Base-by-base conservation (phyloP, 1,140 invertebrate genomes). In the Drosophila pachea region DNA sequence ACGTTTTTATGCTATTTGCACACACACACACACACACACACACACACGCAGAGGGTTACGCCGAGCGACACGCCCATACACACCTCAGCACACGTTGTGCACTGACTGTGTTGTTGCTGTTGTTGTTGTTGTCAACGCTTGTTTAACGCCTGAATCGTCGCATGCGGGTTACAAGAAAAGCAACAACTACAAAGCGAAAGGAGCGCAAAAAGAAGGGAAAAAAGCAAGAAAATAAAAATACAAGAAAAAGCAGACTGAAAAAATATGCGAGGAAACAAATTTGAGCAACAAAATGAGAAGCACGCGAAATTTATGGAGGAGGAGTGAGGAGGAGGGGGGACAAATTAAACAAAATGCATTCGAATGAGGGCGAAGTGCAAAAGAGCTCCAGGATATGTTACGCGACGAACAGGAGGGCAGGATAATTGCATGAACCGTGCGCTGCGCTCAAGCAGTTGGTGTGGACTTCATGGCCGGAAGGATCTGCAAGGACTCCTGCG, bases 1-100 rank as follows among this genome's bases (percentile, higher is more conserved):
- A 33, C 61, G 78, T 81, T 79, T 75, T 60, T 78, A 76, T 64
- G 65, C 73, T 58, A 81, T 63, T 67, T 63, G 63, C 68, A 50
- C 62, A 78, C 62, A 54, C 65, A 63, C 42, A 29, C 43, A 55
- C 16, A 61, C 61, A 45, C 67, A 50, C 53, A 58, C 45, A 45
- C 35, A 49, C 32, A 45, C n/a, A 49, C 22, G 49, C 43, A 67
- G n/a, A n/a, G n/a, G n/a, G n/a, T n/a, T n/a, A n/a, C n/a, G n/a
- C n/a, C n/a, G n/a, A n/a, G n/a, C n/a, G n/a, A n/a, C n/a, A 54
- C n/a, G 12, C 6, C 29, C 7, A 35, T n/a, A 38, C 36, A 50
- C 60, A 69, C 64, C 54, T 59, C 47, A 36, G 33, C 32, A 36
- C 38, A 7, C 7, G 12, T 4, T 40, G 9, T 42, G 9, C 43